Evolutionary conservation across 2,113 vertebrate species (phyloP).

Genomic region (Felis chaus): DNA sequence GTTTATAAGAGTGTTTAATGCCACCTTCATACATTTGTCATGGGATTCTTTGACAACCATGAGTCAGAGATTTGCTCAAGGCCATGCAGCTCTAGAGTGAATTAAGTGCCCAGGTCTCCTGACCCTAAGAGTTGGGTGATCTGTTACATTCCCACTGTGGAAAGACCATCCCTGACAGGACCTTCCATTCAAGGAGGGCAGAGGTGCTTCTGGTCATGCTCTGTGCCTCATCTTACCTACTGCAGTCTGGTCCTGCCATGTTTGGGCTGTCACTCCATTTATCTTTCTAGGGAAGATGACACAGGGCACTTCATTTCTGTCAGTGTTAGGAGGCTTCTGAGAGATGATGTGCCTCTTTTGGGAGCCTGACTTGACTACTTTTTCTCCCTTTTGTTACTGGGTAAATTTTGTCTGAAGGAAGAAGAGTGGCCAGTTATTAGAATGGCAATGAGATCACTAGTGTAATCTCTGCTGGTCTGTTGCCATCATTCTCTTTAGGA

Average conservation of each 20-base stretch:
- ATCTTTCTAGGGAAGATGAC: neutral
- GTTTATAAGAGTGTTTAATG: neutral
- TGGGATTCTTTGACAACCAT: neutral
- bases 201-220: neutral
- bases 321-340: neutral
- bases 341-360: neutral
- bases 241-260: neutral
- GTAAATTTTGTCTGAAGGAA: slow-evolving; percentile 47
- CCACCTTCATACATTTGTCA: neutral
- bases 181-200: neutral
- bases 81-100: neutral
- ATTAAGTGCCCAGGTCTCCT: neutral
- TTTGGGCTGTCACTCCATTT: neutral
- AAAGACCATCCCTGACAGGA: neutral
- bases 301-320: neutral
- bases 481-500: neutral
- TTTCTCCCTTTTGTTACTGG: neutral
- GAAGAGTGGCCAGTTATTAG: neutral
- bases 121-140: neutral
- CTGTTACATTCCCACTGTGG: too few species aligned
- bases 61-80: neutral
- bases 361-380: slow-evolving; percentile 4
- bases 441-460: neutral
- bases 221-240: neutral
- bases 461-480: neutral